Base-by-base conservation (phyloP, 2,888 invertebrate species). In the Ischnus inquisitorius region DNA sequence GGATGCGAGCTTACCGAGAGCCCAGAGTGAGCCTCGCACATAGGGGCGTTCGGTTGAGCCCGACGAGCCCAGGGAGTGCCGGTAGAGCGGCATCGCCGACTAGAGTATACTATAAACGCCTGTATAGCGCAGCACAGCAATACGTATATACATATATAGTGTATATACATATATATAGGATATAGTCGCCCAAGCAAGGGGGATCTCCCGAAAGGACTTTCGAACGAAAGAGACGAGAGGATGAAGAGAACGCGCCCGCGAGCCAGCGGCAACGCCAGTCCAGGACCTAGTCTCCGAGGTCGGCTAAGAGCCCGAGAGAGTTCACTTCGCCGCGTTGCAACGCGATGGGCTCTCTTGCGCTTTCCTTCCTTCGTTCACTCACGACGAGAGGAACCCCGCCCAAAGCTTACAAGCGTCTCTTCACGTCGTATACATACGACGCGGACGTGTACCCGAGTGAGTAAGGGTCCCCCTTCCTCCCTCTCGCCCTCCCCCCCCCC, bases 161-260 rank as follows among this genome's bases (percentile, higher is more conserved):
- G 8, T 34, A 34, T 34, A 34, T 34, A 2, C 8, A 34, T 5
- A 34, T 1, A 34, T 34, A 34, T 34, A 2, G 6, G 4, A 34
- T 34, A 60, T 14, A 25, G n/a, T 54, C 14, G 80, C 86, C 84
- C 82, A 87, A 80, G 84, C 84, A 80, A 85, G 78, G 82, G 83
- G 82, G 84, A 34, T 34, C 34, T 8, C 0, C 85, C 87, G 81
- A 89, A 91, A 91, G 90, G 91, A 91, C 88, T 88, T 89, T 88
- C 89, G 84, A 91, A 89, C 89, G 89, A 87, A 89, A 86, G 88
- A 88, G 88, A 87, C 76, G 84, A 82, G 84, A 60, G 46, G n/a
- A n/a, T n/a, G n/a, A n/a, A n/a, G n/a, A n/a, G n/a, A n/a, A n/a
- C 12, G 48, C 16, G 48, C 1, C n/a, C n/a, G 48, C 16, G 48